Percentiles rank a stretch among this genome's conserved stretches.
phyloP scores from a whole-genome alignment of 2,797 vertebrate species.

The Propithecus deckenii region DNA sequence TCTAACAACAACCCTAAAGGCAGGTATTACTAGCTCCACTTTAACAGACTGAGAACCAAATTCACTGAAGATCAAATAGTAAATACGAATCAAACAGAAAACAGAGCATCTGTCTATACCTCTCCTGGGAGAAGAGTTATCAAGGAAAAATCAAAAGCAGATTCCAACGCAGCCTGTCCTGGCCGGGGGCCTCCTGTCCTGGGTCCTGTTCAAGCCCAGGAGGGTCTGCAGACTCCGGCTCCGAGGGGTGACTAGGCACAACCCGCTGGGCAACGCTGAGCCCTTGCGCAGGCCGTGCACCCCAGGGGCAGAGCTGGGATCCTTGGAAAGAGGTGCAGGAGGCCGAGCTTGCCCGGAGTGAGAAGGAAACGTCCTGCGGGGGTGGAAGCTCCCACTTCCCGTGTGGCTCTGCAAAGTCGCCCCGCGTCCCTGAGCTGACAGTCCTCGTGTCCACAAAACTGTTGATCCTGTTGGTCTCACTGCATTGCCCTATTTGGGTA shows the following conservation, averaged over 20 bases:
- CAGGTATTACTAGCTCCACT: not conserved
- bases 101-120: not conserved
- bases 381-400: not conserved
- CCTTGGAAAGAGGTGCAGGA: not conserved
- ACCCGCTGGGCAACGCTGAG: not conserved
- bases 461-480: too few species aligned
- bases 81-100: not conserved
- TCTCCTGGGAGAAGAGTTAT: not conserved
- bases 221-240: not conserved
- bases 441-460: not conserved
- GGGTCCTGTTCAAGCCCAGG: not conserved
- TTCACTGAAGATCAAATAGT: not conserved
- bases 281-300: too few species aligned
- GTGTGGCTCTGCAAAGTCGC: not conserved
- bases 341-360: not conserved
- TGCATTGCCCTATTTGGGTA: not conserved
- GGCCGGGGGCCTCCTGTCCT: not conserved
- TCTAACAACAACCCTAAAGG: not conserved
- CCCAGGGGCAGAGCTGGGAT: not conserved
- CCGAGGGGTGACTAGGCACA: not conserved
- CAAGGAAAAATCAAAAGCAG: not conserved
- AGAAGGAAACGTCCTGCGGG: accelerated
- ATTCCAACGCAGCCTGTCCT: not conserved
- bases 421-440: not conserved
- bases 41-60: not conserved